phyloP scores from a whole-genome alignment of 2,797 vertebrate species.

The Alcedo atthis region DNA sequence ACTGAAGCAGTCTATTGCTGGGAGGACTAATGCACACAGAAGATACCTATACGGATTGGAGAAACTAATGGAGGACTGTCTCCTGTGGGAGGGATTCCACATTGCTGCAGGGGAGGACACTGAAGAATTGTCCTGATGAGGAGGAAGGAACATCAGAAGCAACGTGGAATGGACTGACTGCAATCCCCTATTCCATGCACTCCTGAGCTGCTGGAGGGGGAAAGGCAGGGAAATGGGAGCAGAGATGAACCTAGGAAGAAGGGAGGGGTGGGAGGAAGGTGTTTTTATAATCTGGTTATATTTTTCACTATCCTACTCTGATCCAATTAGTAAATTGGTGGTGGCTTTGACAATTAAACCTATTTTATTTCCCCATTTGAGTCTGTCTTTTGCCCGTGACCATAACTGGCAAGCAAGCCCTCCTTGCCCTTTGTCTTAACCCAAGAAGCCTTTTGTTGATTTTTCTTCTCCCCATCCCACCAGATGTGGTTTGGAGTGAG shows the following conservation, averaged over 20 bases:
- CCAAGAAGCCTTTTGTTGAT: background rate
- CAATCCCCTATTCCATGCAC: background rate
- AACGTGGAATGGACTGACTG: background rate
- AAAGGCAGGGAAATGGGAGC: background rate
- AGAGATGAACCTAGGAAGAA: background rate
- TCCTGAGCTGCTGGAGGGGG: background rate
- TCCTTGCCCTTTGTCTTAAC: background rate
- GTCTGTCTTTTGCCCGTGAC: background rate
- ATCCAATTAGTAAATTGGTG: no score
- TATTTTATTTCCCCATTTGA: no score
- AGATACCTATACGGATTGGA: background rate
- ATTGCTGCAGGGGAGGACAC: background rate
- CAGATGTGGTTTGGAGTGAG: background rate
- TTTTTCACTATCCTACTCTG: no score
- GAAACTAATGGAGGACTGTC: background rate
- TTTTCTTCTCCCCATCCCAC: background rate
- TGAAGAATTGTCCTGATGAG: background rate
- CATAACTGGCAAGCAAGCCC: background rate
- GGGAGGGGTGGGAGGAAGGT: background rate
- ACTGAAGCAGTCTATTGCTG: no score
- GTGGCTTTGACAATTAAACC: no score
- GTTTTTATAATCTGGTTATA: no score
- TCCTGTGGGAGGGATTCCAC: background rate
- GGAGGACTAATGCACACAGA: background rate
- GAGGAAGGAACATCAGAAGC: background rate